Conservation (phyloP, 2,888 invertebrate species). For the Harmothoe impar region DNA sequence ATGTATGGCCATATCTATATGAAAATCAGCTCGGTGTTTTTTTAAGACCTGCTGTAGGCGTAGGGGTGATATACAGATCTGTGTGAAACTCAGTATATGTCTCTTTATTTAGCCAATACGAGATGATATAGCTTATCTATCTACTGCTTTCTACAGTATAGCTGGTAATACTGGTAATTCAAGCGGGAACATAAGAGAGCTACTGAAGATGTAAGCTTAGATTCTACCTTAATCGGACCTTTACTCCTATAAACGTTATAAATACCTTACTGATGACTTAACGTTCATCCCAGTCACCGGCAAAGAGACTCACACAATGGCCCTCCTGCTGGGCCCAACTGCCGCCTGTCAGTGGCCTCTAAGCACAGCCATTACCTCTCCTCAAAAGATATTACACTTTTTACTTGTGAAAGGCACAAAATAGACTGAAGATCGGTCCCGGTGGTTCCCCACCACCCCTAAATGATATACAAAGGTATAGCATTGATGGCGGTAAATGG, state of each 20-base stretch:
- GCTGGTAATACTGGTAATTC: too few species aligned
- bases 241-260: not conserved
- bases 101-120: too few species aligned
- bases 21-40: too few species aligned
- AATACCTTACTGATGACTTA: slow-evolving; percentile 13
- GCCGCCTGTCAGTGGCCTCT: not conserved
- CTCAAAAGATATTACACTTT: slow-evolving; percentile 10
- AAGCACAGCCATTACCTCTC: not conserved
- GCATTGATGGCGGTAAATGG: not conserved
- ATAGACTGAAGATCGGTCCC: not conserved
- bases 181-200: too few species aligned
- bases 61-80: too few species aligned
- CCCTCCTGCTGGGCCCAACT: slow-evolving; percentile 13
- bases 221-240: too few species aligned
- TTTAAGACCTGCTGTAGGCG: too few species aligned
- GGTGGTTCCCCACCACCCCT: slow-evolving; percentile 10
- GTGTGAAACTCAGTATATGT: too few species aligned
- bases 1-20: too few species aligned
- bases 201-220: too few species aligned
- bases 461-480: not conserved
- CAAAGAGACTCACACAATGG: not conserved
- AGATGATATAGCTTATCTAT: too few species aligned
- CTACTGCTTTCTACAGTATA: too few species aligned
- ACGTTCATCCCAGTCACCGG: not conserved
- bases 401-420: not conserved